Conservation (phyloP, 1,140 invertebrate genomes). For the Lanistes nyassanus region DNA sequence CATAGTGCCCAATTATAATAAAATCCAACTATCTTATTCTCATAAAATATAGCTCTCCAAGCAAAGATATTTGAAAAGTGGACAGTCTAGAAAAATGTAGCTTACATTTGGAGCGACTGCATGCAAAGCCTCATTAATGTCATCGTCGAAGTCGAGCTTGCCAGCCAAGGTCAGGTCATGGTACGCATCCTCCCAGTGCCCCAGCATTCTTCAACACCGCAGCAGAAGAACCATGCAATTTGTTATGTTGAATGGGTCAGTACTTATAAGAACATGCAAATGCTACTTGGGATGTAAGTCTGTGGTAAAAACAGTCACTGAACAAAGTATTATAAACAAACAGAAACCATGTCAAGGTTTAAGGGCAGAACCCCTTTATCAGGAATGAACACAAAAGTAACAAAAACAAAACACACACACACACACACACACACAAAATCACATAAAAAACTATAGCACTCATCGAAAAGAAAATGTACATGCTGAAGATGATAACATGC, state of each 20-base stretch:
- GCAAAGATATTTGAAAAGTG: not conserved
- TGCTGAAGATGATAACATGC: too few species aligned
- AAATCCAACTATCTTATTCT: too few species aligned
- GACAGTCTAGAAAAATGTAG: conserved; percentile 34
- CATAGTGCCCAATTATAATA: too few species aligned
- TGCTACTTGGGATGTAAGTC: too few species aligned
- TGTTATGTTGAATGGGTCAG: not conserved
- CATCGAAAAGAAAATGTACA: too few species aligned
- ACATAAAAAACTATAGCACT: too few species aligned
- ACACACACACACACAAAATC: too few species aligned
- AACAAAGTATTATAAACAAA: not conserved
- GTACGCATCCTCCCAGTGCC: conserved; percentile 87
- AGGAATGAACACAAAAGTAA: too few species aligned
- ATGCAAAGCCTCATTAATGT: conserved; percentile 87
- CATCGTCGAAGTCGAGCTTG: conserved; percentile 92
- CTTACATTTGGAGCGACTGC: conserved; percentile 91
- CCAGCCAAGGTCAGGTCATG: conserved; percentile 86
- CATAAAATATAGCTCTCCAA: too few species aligned
- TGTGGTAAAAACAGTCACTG: not conserved
- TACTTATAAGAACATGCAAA: not conserved
- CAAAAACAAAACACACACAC: too few species aligned
- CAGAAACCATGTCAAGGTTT: too few species aligned
- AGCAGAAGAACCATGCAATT: not conserved
- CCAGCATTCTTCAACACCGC: conserved; percentile 75
- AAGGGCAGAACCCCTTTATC: too few species aligned